Base-by-base conservation (phyloP, 2,113 vertebrate genomes). In the Thunnus thynnus region DNA sequence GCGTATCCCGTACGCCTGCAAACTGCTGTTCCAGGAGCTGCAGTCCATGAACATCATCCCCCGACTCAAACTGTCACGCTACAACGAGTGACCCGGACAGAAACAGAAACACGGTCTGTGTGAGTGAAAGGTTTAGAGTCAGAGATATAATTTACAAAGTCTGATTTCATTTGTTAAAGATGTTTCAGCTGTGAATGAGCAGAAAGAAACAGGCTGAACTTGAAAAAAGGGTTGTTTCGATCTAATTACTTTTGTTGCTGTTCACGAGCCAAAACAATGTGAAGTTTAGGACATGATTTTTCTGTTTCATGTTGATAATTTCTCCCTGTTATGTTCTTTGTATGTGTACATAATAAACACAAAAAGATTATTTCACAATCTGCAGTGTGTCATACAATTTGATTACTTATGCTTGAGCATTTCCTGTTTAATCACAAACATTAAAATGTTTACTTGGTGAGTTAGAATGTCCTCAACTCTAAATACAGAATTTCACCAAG, bases 21-120 rank as follows among this genome's bases (percentile, higher is more conserved):
- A 99, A 91, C 96, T 99, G 86, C 96, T 99, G 58, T 99, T 99
- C 92, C 98, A 99, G 92, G 98, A 99, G 72, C 93, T 99, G 48
- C 98, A 99, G 94, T 99, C 98, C 22, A 99, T 99, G 98, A 99
- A 99, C 93, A 99, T 99, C 69, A 97, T 99, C 88, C 98, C 98
- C 63, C 95, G 98, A 89, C 93, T 99, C 61, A 99, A 98, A 92
- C 95, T 99, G 78, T 93, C 98, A 2, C 97, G 97, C 67, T 99
- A 99, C 94, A 99, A 99, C 7, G 98, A 99, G 58, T 96, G 92
- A 95, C 18, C 44, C 41, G 41, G 32, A 54, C 56, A 18, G 48
- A 68, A 79, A 70, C 64, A 66, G 68, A 71, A 22, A 56, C 18
- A 2, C 55, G 20, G 46, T 32, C 32, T 22, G 52, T 71, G 79